phyloP scores from a whole-genome alignment of 2,797 vertebrate species.

The Rhyacichthys aspro region DNA sequence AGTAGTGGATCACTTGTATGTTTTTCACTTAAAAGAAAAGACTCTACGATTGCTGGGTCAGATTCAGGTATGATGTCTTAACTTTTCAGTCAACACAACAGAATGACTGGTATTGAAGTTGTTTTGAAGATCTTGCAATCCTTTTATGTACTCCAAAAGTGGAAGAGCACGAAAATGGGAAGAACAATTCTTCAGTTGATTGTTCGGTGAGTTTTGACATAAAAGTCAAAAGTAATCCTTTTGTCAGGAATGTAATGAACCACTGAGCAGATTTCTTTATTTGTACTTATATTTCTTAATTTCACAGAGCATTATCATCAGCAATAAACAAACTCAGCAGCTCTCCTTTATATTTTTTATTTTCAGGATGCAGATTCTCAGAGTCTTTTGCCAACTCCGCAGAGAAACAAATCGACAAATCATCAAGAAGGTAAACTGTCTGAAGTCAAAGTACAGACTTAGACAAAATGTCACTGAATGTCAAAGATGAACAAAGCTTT shows the following conservation, averaged over 20 bases:
- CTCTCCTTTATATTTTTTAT: no score
- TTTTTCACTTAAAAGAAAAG: conserved; percentile 30
- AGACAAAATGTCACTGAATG: no score
- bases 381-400: no score
- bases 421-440: no score
- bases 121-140: not conserved
- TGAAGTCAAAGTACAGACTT: no score
- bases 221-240: not conserved
- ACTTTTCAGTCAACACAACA: not conserved
- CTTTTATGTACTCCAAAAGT: conserved; percentile 12
- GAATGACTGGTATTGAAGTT: not conserved
- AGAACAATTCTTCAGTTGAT: conserved; percentile 16
- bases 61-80: conserved; percentile 31
- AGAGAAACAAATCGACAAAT: no score
- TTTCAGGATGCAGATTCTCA: no score
- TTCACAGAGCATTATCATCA: no score
- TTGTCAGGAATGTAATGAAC: not conserved
- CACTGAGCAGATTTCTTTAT: no score
- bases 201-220: conserved; percentile 55
- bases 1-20: not conserved
- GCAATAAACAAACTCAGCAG: no score
- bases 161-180: not conserved
- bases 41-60: not conserved
- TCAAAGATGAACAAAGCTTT: no score
- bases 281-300: no score